Conservation (phyloP, 2,113 vertebrate species). For the Myodes glareolus region DNA sequence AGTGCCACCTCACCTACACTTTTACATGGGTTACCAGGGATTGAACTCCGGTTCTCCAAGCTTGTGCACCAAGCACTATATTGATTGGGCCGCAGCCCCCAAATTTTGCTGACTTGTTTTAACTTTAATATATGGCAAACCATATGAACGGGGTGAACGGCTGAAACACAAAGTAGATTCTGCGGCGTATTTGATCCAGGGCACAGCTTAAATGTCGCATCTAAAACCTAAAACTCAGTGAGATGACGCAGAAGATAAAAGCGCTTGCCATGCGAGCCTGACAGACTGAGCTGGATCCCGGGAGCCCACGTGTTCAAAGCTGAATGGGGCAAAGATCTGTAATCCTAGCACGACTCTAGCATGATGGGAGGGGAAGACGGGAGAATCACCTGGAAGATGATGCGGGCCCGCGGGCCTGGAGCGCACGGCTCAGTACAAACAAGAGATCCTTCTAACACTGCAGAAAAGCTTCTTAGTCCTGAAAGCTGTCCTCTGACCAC, state of each 20-base stretch:
- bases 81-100: background rate
- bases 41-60: background rate
- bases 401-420: background rate
- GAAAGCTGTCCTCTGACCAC: background rate
- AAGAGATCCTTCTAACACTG: background rate
- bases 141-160: background rate
- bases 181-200: background rate
- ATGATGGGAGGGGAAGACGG: background rate
- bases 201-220: background rate
- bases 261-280: background rate
- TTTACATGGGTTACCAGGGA: too few species aligned
- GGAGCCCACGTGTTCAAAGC: background rate
- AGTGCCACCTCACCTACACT: background rate
- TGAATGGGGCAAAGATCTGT: background rate
- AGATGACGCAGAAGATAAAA: background rate
- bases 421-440: background rate
- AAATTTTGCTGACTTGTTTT: background rate
- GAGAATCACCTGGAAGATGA: background rate
- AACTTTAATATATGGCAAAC: background rate
- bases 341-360: background rate
- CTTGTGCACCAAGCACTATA: background rate
- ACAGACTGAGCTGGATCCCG: background rate
- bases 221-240: background rate
- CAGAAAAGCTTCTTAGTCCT: background rate
- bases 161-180: background rate